phyloP scores from a whole-genome alignment of 2,113 vertebrate species.

The Tiliqua scincoides region DNA sequence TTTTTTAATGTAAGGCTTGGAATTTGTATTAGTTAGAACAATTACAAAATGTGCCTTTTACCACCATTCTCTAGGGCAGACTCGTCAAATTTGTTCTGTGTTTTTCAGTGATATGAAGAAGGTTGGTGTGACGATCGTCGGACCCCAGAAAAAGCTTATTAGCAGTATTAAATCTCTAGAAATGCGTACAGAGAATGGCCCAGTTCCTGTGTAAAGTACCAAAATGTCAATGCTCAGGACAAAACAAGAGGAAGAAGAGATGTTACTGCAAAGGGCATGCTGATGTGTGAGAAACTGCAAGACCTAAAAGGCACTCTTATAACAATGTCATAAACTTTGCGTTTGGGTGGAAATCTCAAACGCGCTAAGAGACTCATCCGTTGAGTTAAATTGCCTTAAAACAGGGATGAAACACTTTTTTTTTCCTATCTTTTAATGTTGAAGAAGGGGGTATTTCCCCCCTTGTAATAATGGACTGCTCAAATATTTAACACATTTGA shows the following conservation, averaged over 20 bases:
- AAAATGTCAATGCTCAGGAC: conserved; percentile 56
- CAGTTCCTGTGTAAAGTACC: conserved; percentile 90
- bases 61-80: too few relatives aligned
- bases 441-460: conserved; percentile 66
- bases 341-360: conserved; percentile 59
- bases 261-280: conserved; percentile 49
- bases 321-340: conserved; percentile 49
- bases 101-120: conserved; percentile 92
- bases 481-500: conserved; percentile 51
- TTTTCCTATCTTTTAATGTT: conserved; percentile 74
- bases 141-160: conserved; percentile 95
- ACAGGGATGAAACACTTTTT: conserved; percentile 72
- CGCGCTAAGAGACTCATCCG: conserved; percentile 75
- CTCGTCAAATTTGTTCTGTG: conserved; percentile 27
- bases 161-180: conserved; percentile 96
- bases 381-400: conserved; percentile 85
- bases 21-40: too few relatives aligned
- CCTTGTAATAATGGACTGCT: conserved; percentile 69
- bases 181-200: conserved; percentile 91
- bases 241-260: conserved; percentile 51
- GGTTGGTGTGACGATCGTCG: conserved; percentile 91
- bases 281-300: conserved; percentile 38
- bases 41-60: too few relatives aligned
- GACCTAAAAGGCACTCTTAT: conserved; percentile 49
- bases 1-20: too few relatives aligned